Evolutionary conservation across 2,888 invertebrate species (phyloP).

Genomic region (Vannuccia rotundouncinata): DNA sequence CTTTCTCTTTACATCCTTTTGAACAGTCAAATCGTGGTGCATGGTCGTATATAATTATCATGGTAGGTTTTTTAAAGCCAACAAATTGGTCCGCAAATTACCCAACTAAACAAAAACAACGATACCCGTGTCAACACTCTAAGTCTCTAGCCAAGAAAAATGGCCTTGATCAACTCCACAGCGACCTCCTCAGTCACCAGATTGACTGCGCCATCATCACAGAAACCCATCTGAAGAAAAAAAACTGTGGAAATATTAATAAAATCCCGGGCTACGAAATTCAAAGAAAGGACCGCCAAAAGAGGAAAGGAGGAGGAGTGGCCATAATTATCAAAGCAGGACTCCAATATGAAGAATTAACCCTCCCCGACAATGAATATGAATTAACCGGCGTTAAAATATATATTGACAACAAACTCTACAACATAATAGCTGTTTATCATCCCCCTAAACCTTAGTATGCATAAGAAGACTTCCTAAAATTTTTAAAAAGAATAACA

Average conservation of each 20-base stretch:
- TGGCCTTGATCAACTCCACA: not conserved
- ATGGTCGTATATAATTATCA: no score
- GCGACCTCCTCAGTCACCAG: not conserved
- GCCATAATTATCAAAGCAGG: conserved; percentile 1
- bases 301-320: not conserved
- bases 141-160: not conserved
- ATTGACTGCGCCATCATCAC: not conserved
- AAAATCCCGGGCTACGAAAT: not conserved
- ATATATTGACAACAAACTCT: not conserved
- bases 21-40: not conserved
- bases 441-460: not conserved
- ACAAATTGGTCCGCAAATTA: no score
- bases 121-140: not conserved
- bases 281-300: not conserved
- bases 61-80: no score
- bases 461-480: not conserved
- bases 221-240: not conserved
- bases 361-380: not conserved
- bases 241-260: not conserved
- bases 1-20: not conserved
- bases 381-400: not conserved
- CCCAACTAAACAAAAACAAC: no score
- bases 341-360: conserved; percentile 6
- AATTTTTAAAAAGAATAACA: not conserved
- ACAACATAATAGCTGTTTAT: not conserved